These are phyloP conservation scores for Channa striata DNA, from an alignment of 2,797 vertebrate species.

Conservation along the genomic window DNA sequence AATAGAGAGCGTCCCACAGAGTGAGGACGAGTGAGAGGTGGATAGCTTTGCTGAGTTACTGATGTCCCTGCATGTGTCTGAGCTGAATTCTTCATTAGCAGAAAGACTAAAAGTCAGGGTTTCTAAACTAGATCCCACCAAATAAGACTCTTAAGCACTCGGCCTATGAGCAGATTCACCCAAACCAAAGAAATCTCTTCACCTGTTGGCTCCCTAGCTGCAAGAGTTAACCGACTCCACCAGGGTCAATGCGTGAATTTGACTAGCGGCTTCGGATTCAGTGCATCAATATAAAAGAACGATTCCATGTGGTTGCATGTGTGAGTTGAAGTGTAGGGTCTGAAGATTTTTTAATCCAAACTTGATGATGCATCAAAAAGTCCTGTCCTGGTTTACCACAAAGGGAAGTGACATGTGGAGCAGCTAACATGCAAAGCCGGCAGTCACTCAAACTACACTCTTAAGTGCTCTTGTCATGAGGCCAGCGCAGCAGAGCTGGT, in stretches of 20 bases:
- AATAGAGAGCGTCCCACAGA: slow-evolving; percentile 61
- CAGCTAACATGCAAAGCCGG: slow-evolving; percentile 8
- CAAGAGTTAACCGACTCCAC: background rate
- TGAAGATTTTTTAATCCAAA: slow-evolving; percentile 11
- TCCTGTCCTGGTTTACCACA: slow-evolving; percentile 18
- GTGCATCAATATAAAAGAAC: slow-evolving; percentile 8
- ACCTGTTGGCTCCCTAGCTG: slow-evolving; percentile 22
- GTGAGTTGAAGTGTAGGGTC: slow-evolving; percentile 1
- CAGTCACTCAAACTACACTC: background rate
- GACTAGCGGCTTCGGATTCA: slow-evolving; percentile 15
- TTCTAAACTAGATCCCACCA: slow-evolving; percentile 6
- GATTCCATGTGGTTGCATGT: background rate
- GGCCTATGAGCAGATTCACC: slow-evolving; percentile 3
- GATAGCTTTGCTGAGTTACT: slow-evolving; percentile 33
- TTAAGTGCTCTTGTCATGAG: background rate
- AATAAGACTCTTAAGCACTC: slow-evolving; percentile 13
- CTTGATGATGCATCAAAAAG: slow-evolving; percentile 11
- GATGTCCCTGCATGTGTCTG: slow-evolving; percentile 12
- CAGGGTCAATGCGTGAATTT: slow-evolving; percentile 21
- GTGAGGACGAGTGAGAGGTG: slow-evolving; percentile 43
- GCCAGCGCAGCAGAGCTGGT: background rate
- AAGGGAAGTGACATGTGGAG: slow-evolving; percentile 18
- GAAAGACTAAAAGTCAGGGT: background rate
- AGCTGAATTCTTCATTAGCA: slow-evolving; percentile 48
- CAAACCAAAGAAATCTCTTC: background rate